Evolutionary conservation across 1,140 invertebrate species (phyloP).

Genomic region (Aphis gossypii): DNA sequence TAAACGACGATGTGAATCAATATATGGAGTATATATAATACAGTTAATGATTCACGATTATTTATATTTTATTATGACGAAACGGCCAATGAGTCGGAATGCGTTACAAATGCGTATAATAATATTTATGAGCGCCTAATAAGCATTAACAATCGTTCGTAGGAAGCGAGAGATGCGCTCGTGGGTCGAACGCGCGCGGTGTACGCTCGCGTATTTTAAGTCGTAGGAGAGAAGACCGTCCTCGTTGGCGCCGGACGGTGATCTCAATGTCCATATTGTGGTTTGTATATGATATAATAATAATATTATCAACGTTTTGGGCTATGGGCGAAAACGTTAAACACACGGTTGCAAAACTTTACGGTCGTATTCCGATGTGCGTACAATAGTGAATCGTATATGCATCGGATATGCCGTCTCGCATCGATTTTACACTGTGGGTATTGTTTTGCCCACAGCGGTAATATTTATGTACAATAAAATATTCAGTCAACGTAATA

Average conservation of each 20-base stretch:
- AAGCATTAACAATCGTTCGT: neutral
- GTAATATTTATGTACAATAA: neutral
- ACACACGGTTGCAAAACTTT: neutral
- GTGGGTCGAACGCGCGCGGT: neutral
- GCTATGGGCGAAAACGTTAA: neutral
- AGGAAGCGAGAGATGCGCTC: constrained; percentile 22
- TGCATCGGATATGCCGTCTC: too few relatives aligned
- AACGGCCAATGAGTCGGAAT: neutral
- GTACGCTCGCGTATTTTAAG: neutral
- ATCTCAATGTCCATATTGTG: neutral
- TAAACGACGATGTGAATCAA: neutral
- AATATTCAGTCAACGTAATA: neutral
- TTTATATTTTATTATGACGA: neutral
- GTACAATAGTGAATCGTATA: neutral
- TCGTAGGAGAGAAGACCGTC: neutral
- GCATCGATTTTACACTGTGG: neutral
- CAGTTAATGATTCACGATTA: neutral
- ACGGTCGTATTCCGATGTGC: neutral
- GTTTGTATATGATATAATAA: neutral
- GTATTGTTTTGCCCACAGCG: neutral
- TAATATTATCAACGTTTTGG: neutral
- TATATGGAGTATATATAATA: neutral
- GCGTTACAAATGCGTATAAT: constrained; percentile 8
- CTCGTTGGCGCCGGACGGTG: neutral
- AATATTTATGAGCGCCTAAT: neutral